Evolutionary conservation across 2,888 invertebrate genomes (phyloP).

Genomic region (Pseudococcus viburni): DNA sequence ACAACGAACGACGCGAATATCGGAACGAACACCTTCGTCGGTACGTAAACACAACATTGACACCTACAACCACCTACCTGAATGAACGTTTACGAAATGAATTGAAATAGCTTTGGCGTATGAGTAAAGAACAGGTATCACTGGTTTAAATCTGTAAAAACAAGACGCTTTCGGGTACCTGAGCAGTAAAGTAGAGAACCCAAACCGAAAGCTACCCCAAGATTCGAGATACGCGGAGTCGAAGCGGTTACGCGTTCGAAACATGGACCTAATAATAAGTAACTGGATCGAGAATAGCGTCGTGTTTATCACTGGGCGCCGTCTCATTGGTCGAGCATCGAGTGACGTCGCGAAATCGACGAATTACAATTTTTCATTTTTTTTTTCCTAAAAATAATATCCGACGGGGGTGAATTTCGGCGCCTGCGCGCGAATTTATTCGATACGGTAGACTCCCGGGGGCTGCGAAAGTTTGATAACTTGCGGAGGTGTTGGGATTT

Average conservation of each 20-base stretch:
- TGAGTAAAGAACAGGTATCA: conserved; percentile 43
- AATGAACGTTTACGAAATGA: conserved; percentile 5
- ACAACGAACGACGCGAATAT: conserved; percentile 7
- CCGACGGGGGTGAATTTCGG: neutral
- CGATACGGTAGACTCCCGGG: neutral
- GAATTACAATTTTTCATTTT: neutral
- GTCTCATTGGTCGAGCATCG: neutral
- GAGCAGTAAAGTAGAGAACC: neutral
- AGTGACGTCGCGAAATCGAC: neutral
- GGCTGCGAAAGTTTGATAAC: neutral
- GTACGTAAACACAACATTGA: conserved; percentile 9
- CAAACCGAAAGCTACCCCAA: conserved; percentile 2
- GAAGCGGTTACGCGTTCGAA: conserved; percentile 1
- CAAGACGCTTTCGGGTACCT: conserved; percentile 35
- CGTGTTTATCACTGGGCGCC: neutral
- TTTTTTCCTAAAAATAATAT: neutral
- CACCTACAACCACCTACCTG: conserved; percentile 61
- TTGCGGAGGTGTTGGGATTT: conserved; percentile 8
- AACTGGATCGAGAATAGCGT: neutral
- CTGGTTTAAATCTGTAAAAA: conserved; percentile 45
- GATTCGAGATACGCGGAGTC: neutral
- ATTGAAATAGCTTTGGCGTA: neutral
- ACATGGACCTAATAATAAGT: neutral
- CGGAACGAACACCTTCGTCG: conserved; percentile 45
- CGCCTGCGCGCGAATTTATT: conserved; percentile 6